Evolutionary conservation across 1,140 invertebrate genomes (phyloP).

Genomic region (Penaeus chinensis): DNA sequence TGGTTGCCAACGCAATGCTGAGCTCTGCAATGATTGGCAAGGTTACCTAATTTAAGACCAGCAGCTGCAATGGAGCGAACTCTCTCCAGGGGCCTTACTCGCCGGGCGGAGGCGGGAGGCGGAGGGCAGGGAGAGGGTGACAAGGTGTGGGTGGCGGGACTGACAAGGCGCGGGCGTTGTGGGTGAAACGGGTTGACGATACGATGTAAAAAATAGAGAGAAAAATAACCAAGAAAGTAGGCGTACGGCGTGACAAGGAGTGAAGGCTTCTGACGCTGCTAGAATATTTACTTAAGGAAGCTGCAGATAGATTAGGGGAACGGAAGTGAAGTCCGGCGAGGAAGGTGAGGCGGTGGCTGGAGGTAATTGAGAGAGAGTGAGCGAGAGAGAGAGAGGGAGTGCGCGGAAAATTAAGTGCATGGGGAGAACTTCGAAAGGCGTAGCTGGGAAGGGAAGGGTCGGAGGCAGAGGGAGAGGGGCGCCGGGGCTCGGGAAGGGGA

Average conservation of each 20-base stretch:
- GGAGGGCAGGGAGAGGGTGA: background rate
- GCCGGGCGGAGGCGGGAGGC: background rate
- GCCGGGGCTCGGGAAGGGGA: background rate
- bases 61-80: constrained; percentile 30
- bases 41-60: constrained; percentile 50
- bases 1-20: constrained; percentile 30
- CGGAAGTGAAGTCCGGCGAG: constrained; percentile 7
- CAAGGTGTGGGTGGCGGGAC: background rate
- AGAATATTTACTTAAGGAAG: too few species aligned
- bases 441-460: background rate
- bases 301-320: too few species aligned
- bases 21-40: constrained; percentile 47
- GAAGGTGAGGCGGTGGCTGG: constrained; percentile 1
- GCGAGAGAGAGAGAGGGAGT: constrained; percentile 16
- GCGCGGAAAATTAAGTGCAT: background rate
- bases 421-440: background rate
- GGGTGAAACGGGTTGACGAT: background rate
- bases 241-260: background rate
- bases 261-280: too few species aligned
- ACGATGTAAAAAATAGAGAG: background rate
- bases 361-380: constrained; percentile 12
- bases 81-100: background rate
- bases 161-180: background rate
- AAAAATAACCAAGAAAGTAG: background rate
- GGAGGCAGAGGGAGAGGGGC: background rate